Percentiles rank a stretch among this genome's conserved stretches.
These are phyloP conservation scores for Spisula subtruncata DNA, from an alignment of 2,888 invertebrate species.

Conservation along the genomic window DNA sequence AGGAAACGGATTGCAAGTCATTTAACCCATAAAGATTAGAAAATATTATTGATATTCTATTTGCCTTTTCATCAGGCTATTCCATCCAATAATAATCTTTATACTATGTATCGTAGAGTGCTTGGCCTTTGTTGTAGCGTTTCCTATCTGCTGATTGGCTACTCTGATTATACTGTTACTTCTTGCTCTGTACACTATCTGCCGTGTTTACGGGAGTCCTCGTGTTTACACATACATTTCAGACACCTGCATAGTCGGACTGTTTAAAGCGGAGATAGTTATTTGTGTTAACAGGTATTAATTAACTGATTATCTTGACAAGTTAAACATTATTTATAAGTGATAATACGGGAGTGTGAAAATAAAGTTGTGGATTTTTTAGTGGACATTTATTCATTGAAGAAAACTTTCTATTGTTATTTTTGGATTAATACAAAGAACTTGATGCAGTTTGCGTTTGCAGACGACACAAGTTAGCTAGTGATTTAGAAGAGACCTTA, in stretches of 20 bases:
- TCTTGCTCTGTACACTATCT: constrained; percentile 57
- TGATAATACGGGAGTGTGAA: not conserved
- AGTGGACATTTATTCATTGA: constrained; percentile 56
- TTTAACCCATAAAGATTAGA: constrained; percentile 57
- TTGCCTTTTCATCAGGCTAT: constrained; percentile 70
- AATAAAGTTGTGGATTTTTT: constrained; percentile 34
- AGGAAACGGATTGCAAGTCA: constrained; percentile 48
- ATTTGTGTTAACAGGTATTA: constrained; percentile 71
- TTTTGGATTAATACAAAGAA: constrained; percentile 55
- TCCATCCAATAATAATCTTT: constrained; percentile 68
- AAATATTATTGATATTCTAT: constrained; percentile 68
- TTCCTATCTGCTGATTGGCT: constrained; percentile 58
- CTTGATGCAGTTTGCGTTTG: constrained; percentile 29
- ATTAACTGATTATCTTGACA: constrained; percentile 50
- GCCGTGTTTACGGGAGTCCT: constrained; percentile 68
- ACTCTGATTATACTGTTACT: constrained; percentile 55
- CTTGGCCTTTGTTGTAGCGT: constrained; percentile 64
- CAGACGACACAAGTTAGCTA: constrained; percentile 44
- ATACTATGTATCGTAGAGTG: constrained; percentile 56
- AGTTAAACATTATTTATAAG: constrained; percentile 31
- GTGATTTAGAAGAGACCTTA: constrained; percentile 53
- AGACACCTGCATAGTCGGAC: constrained; percentile 71
- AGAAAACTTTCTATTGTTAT: constrained; percentile 47
- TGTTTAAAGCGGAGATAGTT: constrained; percentile 66
- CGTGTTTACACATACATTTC: constrained; percentile 71